Evolutionary conservation across 2,797 vertebrate species (phyloP), one percentile per base, ranked within the genome.

Genomic region (Glyptemys insculpta): DNA sequence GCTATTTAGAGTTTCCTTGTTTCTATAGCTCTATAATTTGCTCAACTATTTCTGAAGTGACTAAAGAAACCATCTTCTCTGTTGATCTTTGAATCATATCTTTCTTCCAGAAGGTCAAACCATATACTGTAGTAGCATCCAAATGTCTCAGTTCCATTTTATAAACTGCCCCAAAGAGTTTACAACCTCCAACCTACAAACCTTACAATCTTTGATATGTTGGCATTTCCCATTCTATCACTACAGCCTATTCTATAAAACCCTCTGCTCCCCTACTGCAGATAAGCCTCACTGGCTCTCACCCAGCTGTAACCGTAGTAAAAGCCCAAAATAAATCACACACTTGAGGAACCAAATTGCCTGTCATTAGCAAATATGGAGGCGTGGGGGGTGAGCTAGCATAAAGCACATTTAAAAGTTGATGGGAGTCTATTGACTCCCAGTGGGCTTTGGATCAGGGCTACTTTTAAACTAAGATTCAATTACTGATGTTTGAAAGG

Each of bases 251-350:
- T 41, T 62, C 82, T 76, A n/a, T 0, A 50, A 81, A 79, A 53
- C 59, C 93, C 85, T 76, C 65, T 65, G 31, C 56, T 21, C 52
- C 47, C 25, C 53, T 79, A 79, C 79, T 83, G 81, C 50, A 87
- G 76, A 27, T 18, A 0, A 7, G 65, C 57, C 72, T 41, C 41
- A 1, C 53, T 62, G 86, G 53, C 78, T 94, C 37, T 56, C 41
- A 29, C 44, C 54, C 87, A 93, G 21, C 81, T 78, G 53, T 29
- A 84, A 84, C 57, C 53, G 47, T 37, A 88, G 81, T 92, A 91
- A 49, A 56, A 31, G 27, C 83, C 59, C 44, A 93, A 85, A 96
- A 96, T 34, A 95, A 76, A 94, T 49, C 74, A n/a, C 4, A 79
- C 2, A 1, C 76, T 96, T 37, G 14, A 62, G 76, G 76, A 88